phyloP scores from a whole-genome alignment of 2,888 invertebrate genomes.

The Lasioglossum marginatum region DNA sequence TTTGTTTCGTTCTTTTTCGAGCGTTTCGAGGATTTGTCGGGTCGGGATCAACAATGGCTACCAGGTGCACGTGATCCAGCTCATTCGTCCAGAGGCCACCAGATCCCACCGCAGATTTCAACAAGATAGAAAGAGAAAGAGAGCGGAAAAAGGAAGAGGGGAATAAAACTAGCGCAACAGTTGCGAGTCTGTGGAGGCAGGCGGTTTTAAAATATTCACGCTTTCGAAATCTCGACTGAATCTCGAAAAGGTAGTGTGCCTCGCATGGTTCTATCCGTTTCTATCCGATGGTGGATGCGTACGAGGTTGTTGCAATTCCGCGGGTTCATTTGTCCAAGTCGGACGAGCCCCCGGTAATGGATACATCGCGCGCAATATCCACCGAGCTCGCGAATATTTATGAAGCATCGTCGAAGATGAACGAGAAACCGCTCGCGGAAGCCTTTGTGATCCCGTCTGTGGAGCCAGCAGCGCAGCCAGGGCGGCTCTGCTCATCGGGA shows the following conservation, averaged over 20 bases:
- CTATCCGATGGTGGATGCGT: slow-evolving; percentile 23
- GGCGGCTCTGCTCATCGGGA: slow-evolving; percentile 48
- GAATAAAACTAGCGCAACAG: neutral
- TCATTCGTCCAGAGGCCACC: neutral
- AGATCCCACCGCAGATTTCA: neutral
- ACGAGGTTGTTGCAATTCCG: slow-evolving; percentile 23
- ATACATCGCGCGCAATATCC: slow-evolving; percentile 56
- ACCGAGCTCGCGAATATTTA: slow-evolving; percentile 64
- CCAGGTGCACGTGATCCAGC: neutral
- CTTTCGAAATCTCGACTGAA: slow-evolving; percentile 25
- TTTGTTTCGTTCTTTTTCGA: neutral
- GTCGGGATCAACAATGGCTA: neutral
- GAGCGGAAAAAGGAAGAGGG: neutral
- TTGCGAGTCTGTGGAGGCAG: neutral
- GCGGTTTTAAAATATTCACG: slow-evolving; percentile 18
- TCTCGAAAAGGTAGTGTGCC: slow-evolving; percentile 12
- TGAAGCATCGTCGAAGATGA: slow-evolving; percentile 59
- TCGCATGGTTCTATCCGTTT: neutral
- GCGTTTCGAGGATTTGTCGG: neutral
- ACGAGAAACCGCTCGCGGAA: slow-evolving; percentile 50
- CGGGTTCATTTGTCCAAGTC: slow-evolving; percentile 65
- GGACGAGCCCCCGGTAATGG: slow-evolving; percentile 55
- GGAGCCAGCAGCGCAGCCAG: neutral
- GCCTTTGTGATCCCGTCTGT: slow-evolving; percentile 45
- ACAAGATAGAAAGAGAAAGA: neutral